Evolutionary conservation across 2,113 vertebrate genomes (phyloP).

Genomic region (Thalassarche chlororhynchos): DNA sequence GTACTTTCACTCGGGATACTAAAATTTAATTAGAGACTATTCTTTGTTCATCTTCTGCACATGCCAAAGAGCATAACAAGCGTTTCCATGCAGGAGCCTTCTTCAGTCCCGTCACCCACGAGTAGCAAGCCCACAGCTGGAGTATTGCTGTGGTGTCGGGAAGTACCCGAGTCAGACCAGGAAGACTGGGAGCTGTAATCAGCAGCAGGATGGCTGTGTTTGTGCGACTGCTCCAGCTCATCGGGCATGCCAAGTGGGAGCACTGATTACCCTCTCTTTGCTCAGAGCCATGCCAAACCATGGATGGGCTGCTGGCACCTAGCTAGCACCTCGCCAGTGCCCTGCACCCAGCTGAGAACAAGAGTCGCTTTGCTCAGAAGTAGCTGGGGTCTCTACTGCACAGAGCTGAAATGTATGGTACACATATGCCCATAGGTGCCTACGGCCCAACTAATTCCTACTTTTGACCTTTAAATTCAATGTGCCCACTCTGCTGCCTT

Average conservation of each 20-base stretch:
- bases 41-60: not conserved
- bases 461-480: not conserved
- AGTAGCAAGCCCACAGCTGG: not conserved
- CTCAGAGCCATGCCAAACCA: not conserved
- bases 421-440: not conserved
- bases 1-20: not conserved
- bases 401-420: not conserved
- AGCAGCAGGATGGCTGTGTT: not conserved
- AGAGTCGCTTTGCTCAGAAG: not conserved
- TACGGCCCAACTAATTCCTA: not conserved
- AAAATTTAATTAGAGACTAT: not conserved
- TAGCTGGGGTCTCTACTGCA: no score
- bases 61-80: not conserved
- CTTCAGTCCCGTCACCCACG: not conserved
- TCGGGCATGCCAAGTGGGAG: not conserved
- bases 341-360: fast-evolving
- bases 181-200: not conserved
- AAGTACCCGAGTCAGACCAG: not conserved
- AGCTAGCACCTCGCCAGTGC: fast-evolving
- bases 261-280: not conserved
- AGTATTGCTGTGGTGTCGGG: not conserved
- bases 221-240: not conserved
- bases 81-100: not conserved
- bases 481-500: not conserved
- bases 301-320: not conserved